Conservation (phyloP, 2,113 vertebrate species). For the Natator depressus region DNA sequence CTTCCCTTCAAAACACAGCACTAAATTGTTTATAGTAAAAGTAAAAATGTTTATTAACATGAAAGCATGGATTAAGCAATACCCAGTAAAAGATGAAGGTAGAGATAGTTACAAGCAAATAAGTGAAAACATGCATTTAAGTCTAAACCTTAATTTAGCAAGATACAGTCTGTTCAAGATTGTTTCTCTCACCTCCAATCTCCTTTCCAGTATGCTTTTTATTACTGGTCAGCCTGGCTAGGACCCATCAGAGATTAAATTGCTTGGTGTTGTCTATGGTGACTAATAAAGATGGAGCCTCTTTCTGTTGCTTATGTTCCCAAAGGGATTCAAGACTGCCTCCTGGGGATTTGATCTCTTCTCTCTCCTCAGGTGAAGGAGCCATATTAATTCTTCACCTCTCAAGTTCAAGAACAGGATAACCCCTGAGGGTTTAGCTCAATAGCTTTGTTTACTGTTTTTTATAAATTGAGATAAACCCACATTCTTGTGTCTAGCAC, state of each 20-base stretch:
- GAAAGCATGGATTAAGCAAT: background rate
- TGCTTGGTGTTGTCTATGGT: background rate
- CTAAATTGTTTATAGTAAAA: background rate
- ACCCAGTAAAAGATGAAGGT: background rate
- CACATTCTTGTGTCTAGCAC: background rate
- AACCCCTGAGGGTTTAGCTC: background rate
- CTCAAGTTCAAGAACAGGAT: background rate
- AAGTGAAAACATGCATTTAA: background rate
- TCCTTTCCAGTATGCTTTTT: background rate
- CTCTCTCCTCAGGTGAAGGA: background rate
- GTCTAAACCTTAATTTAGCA: background rate
- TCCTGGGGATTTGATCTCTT: background rate
- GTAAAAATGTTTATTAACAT: too few species aligned
- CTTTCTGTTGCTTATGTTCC: background rate
- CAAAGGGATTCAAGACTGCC: background rate
- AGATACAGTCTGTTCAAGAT: background rate
- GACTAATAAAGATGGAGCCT: background rate
- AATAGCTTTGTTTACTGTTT: background rate
- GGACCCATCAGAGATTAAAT: background rate
- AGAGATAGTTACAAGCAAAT: background rate
- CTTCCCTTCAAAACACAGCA: background rate
- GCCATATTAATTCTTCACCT: background rate
- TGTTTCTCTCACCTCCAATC: background rate
- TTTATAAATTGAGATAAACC: background rate
- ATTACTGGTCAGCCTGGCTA: background rate